Evolutionary conservation across 2,888 invertebrate species (phyloP).

Genomic region (Tridacna gigas): DNA sequence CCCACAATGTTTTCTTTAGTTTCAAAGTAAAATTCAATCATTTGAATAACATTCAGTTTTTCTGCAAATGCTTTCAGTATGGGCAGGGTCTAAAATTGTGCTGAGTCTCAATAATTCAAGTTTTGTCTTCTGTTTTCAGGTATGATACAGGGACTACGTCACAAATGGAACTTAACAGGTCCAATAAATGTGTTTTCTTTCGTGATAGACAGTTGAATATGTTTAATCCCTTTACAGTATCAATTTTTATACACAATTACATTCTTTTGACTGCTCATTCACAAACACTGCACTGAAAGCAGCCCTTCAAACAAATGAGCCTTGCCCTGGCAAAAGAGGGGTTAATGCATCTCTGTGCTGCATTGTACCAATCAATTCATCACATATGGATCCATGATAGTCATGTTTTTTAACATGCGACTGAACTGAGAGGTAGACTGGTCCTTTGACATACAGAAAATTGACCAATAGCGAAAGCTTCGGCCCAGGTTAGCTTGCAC

Average conservation of each 20-base stretch:
- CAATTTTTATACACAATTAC: background rate
- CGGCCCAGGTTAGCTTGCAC: too few species aligned
- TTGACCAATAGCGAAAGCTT: too few species aligned
- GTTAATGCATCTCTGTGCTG: too few species aligned
- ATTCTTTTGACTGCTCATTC: background rate
- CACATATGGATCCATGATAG: too few species aligned
- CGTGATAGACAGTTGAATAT: slow-evolving; percentile 18
- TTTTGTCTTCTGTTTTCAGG: slow-evolving; percentile 28
- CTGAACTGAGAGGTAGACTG: too few species aligned
- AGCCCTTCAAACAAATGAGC: background rate
- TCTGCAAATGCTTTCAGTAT: background rate
- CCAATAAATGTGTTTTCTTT: slow-evolving; percentile 45
- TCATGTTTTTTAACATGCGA: too few species aligned
- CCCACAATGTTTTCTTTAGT: too few species aligned
- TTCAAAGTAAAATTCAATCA: too few species aligned
- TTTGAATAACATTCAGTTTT: too few species aligned
- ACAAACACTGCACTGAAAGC: background rate
- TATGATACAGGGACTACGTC: slow-evolving; percentile 35
- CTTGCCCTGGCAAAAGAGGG: too few species aligned
- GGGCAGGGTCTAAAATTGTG: background rate
- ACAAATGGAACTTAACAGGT: slow-evolving; percentile 37
- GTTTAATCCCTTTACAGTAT: background rate
- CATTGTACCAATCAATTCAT: too few species aligned
- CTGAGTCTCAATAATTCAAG: background rate
- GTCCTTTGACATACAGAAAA: too few species aligned